Evolutionary conservation across 2,888 invertebrate species (phyloP).

Genomic region (Diploptera punctata): DNA sequence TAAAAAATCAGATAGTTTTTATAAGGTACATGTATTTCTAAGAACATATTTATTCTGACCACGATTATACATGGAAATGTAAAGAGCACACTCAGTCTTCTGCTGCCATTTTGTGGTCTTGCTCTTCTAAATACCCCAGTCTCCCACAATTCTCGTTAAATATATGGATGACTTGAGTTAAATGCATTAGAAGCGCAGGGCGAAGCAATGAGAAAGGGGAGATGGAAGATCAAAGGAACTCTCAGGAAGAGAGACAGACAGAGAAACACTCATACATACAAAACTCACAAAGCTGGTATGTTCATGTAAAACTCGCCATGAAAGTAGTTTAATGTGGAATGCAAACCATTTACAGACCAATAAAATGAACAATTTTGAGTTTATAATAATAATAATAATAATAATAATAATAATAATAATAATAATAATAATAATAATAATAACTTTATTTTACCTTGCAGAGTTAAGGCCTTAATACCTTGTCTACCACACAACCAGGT

Average conservation of each 20-base stretch:
- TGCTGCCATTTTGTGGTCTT: slow-evolving; percentile 18
- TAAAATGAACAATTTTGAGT: too few relatives aligned
- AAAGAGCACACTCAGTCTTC: slow-evolving; percentile 8
- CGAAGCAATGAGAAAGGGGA: neutral
- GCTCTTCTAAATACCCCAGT: slow-evolving; percentile 25
- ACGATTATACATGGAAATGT: neutral
- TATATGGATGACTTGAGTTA: slow-evolving; percentile 33
- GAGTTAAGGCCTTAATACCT: too few relatives aligned
- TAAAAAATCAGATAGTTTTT: too few relatives aligned
- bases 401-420: too few relatives aligned
- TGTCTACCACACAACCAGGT: too few relatives aligned
- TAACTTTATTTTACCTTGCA: too few relatives aligned
- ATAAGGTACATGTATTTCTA: too few relatives aligned
- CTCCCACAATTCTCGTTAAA: slow-evolving; percentile 32
- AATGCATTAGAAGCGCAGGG: slow-evolving; percentile 14
- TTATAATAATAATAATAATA: too few relatives aligned
- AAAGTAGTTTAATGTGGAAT: too few relatives aligned
- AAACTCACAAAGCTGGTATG: slow-evolving; percentile 27
- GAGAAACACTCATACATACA: too few relatives aligned
- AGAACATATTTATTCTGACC: neutral
- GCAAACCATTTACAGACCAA: too few relatives aligned
- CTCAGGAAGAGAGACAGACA: neutral
- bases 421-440: too few relatives aligned
- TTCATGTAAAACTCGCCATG: neutral
- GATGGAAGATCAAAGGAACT: slow-evolving; percentile 24